These are phyloP conservation scores for Gila orcuttii DNA, from an alignment of 2,113 vertebrate species.

Conservation along the genomic window DNA sequence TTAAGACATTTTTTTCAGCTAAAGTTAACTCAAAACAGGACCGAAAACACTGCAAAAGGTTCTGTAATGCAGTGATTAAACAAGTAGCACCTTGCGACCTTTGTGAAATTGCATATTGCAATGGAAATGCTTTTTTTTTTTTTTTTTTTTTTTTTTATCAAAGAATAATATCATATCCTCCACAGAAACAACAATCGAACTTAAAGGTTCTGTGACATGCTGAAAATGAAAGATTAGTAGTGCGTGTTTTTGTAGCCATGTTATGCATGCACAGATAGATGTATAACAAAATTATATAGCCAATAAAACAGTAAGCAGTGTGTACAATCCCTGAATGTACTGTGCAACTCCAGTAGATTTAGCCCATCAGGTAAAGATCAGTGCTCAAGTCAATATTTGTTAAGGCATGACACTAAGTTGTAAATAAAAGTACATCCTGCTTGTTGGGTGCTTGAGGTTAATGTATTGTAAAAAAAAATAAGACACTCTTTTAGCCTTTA, in stretches of 20 bases:
- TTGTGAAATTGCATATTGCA: background rate
- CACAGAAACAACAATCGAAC: background rate
- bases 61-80: background rate
- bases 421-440: background rate
- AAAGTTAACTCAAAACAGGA: background rate
- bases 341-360: background rate
- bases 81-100: background rate
- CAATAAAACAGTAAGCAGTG: background rate
- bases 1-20: slow-evolving; percentile 10
- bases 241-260: background rate
- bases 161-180: background rate
- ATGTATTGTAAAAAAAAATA: background rate
- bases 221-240: background rate
- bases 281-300: background rate
- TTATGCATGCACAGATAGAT: background rate
- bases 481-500: too few species aligned
- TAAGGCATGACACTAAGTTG: background rate
- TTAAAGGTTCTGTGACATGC: background rate
- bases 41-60: background rate
- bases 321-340: slow-evolving; percentile 5
- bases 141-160: background rate
- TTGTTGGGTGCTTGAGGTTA: background rate
- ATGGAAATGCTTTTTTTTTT: background rate
- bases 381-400: background rate
- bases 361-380: background rate